Conservation (phyloP, 2,113 vertebrate genomes). For the Solea senegalensis region DNA sequence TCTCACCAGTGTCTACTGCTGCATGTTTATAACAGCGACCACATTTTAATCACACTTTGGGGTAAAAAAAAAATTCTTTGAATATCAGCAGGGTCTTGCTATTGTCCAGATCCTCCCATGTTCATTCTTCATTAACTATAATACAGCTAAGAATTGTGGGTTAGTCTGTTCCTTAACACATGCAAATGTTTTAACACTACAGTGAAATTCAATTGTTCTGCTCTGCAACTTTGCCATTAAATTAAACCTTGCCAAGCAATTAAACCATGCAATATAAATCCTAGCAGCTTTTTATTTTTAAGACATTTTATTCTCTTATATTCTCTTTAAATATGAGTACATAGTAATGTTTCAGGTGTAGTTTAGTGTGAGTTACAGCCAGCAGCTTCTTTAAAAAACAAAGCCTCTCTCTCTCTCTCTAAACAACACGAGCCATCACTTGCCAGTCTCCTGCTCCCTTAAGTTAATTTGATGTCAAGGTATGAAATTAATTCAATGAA, state of each 20-base stretch:
- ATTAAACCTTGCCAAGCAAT: conserved; percentile 46
- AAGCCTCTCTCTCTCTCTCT: conserved; percentile 14
- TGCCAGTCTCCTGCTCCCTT: conserved; percentile 8
- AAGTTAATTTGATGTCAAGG: conserved; percentile 38
- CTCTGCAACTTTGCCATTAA: conserved; percentile 37
- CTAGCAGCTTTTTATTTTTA: not conserved
- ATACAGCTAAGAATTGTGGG: conserved; percentile 30
- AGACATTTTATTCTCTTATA: conserved; percentile 3
- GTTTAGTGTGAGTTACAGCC: not conserved
- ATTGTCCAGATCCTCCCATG: conserved; percentile 6
- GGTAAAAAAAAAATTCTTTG: no score
- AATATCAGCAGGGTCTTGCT: no score
- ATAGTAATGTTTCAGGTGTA: not conserved
- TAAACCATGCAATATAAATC: conserved; percentile 41
- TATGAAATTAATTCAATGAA: conserved; percentile 43
- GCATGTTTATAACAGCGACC: no score
- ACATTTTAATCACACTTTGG: no score
- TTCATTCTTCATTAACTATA: conserved; percentile 49
- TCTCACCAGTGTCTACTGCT: no score
- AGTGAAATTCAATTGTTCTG: conserved; percentile 44
- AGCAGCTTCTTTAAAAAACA: conserved; percentile 25
- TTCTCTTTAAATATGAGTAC: conserved; percentile 16
- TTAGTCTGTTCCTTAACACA: conserved; percentile 38
- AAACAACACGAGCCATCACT: conserved; percentile 19
- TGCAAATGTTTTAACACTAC: conserved; percentile 53